phyloP scores from a whole-genome alignment of 2,888 invertebrate species.

The Ditylenchus weischeri region DNA sequence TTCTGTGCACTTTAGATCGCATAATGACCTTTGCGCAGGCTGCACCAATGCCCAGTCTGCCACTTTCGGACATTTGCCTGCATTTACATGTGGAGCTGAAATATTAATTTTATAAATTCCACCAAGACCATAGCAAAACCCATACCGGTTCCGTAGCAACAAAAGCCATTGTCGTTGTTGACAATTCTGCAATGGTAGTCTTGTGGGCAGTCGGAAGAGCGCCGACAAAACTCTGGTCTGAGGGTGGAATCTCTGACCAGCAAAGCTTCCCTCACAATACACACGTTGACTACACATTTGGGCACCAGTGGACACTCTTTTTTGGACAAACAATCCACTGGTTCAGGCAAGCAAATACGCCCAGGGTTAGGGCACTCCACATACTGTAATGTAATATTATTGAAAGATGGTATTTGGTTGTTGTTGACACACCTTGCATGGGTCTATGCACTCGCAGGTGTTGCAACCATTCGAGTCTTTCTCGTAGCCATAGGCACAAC shows the following conservation, averaged over 20 bases:
- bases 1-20: slow-evolving; percentile 38
- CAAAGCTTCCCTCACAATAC: slow-evolving; percentile 20
- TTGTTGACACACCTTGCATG: slow-evolving; percentile 39
- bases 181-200: slow-evolving; percentile 43
- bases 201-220: slow-evolving; percentile 37
- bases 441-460: slow-evolving; percentile 49
- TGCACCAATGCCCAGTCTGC: slow-evolving; percentile 25
- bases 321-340: slow-evolving; percentile 38
- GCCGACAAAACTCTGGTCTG: slow-evolving; percentile 27
- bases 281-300: slow-evolving; percentile 49
- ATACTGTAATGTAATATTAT: slow-evolving; percentile 21
- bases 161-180: slow-evolving; percentile 39
- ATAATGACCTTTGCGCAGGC: slow-evolving; percentile 16
- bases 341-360: slow-evolving; percentile 43
- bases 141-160: slow-evolving; percentile 38
- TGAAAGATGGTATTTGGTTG: neutral
- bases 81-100: slow-evolving; percentile 11
- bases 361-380: slow-evolving; percentile 43
- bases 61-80: slow-evolving; percentile 43
- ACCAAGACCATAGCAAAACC: slow-evolving; percentile 14
- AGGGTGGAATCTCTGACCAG: neutral
- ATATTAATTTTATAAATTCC: neutral
- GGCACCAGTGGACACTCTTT: slow-evolving; percentile 37
- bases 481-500: slow-evolving; percentile 47
- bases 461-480: slow-evolving; percentile 48